Evolutionary conservation across 2,888 invertebrate genomes (phyloP).

Genomic region (Heteropelma amictum): DNA sequence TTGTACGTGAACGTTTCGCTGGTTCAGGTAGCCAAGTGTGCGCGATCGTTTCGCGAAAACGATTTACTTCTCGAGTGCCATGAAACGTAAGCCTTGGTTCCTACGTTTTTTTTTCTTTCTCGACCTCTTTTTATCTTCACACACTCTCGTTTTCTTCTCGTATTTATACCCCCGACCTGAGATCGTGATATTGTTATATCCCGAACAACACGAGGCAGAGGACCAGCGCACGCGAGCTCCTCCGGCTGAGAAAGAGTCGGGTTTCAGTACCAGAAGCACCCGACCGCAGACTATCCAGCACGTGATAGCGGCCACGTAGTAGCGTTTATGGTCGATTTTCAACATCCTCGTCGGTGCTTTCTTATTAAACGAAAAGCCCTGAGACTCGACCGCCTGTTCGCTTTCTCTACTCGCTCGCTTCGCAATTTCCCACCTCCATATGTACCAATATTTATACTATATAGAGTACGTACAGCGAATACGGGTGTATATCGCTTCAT

Average conservation of each 20-base stretch:
- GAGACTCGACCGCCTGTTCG: conserved; percentile 21
- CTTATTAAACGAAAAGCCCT: conserved; percentile 54
- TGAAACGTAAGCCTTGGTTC: conserved; percentile 44
- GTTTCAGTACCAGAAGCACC: conserved; percentile 36
- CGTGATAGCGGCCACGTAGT: conserved; percentile 34
- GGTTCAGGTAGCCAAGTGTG: conserved; percentile 31
- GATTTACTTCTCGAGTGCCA: conserved; percentile 58
- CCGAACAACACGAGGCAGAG: conserved; percentile 53
- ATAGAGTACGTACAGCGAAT: not conserved
- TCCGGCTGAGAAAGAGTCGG: conserved; percentile 22
- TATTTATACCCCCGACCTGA: conserved; percentile 29
- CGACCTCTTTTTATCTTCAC: not conserved
- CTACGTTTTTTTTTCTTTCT: conserved; percentile 8
- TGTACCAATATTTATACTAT: conserved; percentile 1
- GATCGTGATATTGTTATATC: conserved; percentile 58
- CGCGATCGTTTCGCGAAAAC: conserved; percentile 54
- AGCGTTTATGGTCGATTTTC: conserved; percentile 57
- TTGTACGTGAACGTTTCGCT: conserved; percentile 29
- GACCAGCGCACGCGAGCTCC: conserved; percentile 38
- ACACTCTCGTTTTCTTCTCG: not conserved
- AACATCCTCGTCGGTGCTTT: conserved; percentile 51
- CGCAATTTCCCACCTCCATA: conserved; percentile 26
- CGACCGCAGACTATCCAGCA: conserved; percentile 31
- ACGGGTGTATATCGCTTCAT: conserved; percentile 4
- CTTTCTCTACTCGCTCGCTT: conserved; percentile 29